These are phyloP conservation scores for Callorhinus ursinus DNA, from an alignment of 2,113 vertebrate genomes.

Conservation along the genomic window DNA sequence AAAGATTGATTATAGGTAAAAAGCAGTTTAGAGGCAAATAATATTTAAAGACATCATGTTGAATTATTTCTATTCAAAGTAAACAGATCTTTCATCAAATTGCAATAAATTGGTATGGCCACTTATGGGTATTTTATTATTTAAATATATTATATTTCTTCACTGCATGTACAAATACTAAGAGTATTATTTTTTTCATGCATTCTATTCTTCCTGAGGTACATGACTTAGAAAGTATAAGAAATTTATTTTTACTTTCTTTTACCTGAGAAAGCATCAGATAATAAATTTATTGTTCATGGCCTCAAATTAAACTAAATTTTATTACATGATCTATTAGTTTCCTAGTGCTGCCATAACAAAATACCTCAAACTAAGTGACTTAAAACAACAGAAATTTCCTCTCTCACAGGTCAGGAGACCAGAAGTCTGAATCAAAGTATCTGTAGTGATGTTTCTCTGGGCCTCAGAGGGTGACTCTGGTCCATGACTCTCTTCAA, in stretches of 20 bases:
- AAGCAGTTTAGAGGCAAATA: not conserved
- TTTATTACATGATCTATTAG: not conserved
- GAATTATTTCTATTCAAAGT: not conserved
- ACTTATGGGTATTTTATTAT: not conserved
- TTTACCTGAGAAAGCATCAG: not conserved
- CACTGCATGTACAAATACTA: not conserved
- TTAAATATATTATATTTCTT: not conserved
- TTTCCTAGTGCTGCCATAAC: not conserved
- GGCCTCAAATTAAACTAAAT: not conserved
- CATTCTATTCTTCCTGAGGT: not conserved
- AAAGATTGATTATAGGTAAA: not conserved
- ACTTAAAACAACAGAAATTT: not conserved
- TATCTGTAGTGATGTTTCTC: not conserved
- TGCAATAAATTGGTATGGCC: not conserved
- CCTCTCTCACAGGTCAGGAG: not conserved
- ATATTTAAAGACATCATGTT: not conserved
- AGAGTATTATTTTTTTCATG: not conserved
- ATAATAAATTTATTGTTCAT: not conserved
- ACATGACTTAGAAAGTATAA: not conserved
- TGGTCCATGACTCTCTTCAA: not conserved
- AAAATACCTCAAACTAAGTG: not conserved
- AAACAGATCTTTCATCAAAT: conserved; percentile 1
- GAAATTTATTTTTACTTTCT: not conserved
- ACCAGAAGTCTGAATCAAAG: not conserved
- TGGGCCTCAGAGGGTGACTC: not conserved